Evolutionary conservation across 2,113 vertebrate genomes (phyloP).

Genomic region (Coptodon rendalli): DNA sequence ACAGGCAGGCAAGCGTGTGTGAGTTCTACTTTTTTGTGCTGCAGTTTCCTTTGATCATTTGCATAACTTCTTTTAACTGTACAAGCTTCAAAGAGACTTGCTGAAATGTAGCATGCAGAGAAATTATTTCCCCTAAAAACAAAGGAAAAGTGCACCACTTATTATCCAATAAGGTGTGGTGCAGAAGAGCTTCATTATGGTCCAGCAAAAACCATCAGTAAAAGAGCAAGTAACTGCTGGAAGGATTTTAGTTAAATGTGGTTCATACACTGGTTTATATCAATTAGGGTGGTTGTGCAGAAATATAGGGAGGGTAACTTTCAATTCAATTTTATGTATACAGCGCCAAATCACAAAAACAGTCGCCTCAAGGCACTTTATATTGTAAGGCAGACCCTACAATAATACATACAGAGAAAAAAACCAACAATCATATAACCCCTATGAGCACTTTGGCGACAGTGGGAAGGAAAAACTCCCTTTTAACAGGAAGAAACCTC

Average conservation of each 20-base stretch:
- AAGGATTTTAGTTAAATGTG: not conserved
- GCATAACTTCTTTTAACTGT: conserved; percentile 53
- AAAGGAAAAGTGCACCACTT: not conserved
- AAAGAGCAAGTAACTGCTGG: not conserved
- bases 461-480: not conserved
- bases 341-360: not conserved
- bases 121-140: not conserved
- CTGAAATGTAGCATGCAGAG: conserved; percentile 23
- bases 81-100: conserved; percentile 43
- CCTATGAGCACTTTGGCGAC: not conserved
- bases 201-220: not conserved
- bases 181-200: not conserved
- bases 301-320: not conserved
- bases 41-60: conserved; percentile 38
- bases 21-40: not conserved
- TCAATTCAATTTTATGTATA: not conserved
- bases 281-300: not conserved
- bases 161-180: not conserved
- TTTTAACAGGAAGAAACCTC: not conserved
- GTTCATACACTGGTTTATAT: not conserved
- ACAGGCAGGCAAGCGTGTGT: not conserved
- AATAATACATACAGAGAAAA: not conserved
- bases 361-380: not conserved
- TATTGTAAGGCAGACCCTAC: not conserved
- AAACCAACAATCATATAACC: not conserved